These are phyloP conservation scores for Ephydatia muelleri DNA, from an alignment of 37 sponge, comb jelly and placozoan species.

Conservation along the genomic window DNA sequence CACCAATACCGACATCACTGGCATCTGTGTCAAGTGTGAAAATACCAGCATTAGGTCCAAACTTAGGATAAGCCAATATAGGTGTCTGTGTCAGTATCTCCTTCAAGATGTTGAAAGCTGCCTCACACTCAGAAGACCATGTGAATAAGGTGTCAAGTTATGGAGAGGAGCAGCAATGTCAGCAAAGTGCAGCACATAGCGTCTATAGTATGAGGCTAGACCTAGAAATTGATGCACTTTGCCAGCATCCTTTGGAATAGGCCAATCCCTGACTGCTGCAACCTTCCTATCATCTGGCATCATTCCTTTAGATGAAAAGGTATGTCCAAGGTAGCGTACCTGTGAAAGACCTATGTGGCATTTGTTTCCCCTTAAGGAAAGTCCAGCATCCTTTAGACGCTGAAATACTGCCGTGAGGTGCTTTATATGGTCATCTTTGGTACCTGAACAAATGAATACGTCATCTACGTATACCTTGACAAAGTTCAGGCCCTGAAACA, in stretches of 20 bases:
- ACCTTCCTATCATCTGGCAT: constrained; percentile 49
- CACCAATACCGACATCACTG: too few species aligned
- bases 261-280: constrained; percentile 36
- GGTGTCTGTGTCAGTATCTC: too few species aligned
- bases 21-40: too few species aligned
- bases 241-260: constrained; percentile 15
- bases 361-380: too few species aligned
- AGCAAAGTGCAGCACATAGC: too few species aligned
- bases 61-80: too few species aligned
- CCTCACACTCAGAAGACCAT: constrained; percentile 30
- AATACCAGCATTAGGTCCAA: constrained; percentile 76
- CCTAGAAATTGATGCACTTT: constrained; percentile 49
- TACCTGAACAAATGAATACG: too few species aligned
- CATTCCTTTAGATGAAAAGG: constrained; percentile 45
- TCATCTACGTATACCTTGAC: constrained; percentile 42
- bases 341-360: constrained; percentile 41
- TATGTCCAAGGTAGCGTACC: constrained; percentile 50
- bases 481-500: constrained; percentile 46
- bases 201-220: too few species aligned
- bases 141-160: too few species aligned
- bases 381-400: constrained; percentile 43
- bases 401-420: constrained; percentile 63
- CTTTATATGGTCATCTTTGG: too few species aligned
- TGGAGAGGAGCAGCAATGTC: too few species aligned
- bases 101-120: too few species aligned